A percentile compares a stretch with the other conserved stretches of the same genome.
phyloP scores from a whole-genome alignment of 2,888 invertebrate genomes.

The Diaperis boleti region DNA sequence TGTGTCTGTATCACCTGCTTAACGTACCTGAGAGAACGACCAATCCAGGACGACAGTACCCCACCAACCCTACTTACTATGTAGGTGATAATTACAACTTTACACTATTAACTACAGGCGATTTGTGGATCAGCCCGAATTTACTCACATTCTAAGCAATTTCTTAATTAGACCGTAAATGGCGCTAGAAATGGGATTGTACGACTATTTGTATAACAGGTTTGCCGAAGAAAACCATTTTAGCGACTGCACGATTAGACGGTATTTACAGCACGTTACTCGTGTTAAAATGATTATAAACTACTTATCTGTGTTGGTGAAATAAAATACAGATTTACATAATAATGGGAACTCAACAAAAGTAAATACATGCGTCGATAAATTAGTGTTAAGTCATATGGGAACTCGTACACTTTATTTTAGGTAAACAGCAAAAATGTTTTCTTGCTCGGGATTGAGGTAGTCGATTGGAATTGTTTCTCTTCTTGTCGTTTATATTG shows the following conservation, averaged over 20 bases:
- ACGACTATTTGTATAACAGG: constrained; percentile 7
- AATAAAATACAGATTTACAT: constrained; percentile 21
- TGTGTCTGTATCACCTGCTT: constrained; percentile 60
- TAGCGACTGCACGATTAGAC: constrained; percentile 9
- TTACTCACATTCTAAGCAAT: neutral
- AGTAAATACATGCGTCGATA: constrained; percentile 10
- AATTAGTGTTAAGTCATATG: constrained; percentile 20
- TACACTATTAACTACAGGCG: constrained; percentile 35
- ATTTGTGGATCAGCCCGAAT: neutral
- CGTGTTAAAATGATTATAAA: constrained; percentile 25
- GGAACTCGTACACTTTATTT: constrained; percentile 14
- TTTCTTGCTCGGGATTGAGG: constrained; percentile 23
- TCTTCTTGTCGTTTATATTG: too few relatives aligned
- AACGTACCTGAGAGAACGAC: constrained; percentile 57
- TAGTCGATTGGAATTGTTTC: constrained; percentile 17
- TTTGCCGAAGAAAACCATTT: constrained; percentile 7
- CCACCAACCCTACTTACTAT: constrained; percentile 51
- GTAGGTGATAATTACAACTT: constrained; percentile 56
- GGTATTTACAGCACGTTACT: constrained; percentile 17
- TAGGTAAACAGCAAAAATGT: constrained; percentile 20
- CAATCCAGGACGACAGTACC: constrained; percentile 51
- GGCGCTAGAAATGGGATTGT: too few relatives aligned
- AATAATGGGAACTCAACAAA: constrained; percentile 20
- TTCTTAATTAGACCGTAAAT: too few relatives aligned
- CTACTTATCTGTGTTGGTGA: constrained; percentile 2